These are phyloP conservation scores for Tethya wilhelma DNA, from an alignment of 37 sponge, comb jelly and placozoan genomes.

Conservation along the genomic window DNA sequence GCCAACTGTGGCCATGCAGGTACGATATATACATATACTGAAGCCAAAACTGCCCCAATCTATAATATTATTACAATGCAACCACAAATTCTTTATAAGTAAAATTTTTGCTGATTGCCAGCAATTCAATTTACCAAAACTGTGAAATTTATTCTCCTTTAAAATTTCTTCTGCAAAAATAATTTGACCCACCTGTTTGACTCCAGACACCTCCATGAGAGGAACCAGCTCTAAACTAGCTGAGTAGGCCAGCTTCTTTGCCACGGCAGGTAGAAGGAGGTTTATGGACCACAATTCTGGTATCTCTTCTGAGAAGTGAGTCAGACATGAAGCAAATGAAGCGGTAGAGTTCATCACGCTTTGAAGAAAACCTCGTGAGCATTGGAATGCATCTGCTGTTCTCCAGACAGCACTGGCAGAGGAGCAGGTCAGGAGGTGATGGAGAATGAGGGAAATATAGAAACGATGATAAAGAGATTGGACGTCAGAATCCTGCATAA, in stretches of 20 bases:
- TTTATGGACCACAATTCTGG: slow-evolving; percentile 85
- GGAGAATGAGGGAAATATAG: slow-evolving; percentile 78
- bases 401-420: slow-evolving; percentile 65
- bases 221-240: slow-evolving; percentile 71
- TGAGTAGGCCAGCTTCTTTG: slow-evolving; percentile 72
- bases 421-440: slow-evolving; percentile 49
- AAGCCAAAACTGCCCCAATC: too few relatives aligned
- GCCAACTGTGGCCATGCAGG: too few relatives aligned
- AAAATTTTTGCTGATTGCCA: too few relatives aligned
- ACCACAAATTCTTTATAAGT: too few relatives aligned
- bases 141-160: not conserved
- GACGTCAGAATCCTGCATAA: not conserved
- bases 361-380: slow-evolving; percentile 86
- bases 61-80: too few relatives aligned
- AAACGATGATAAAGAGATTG: slow-evolving; percentile 58
- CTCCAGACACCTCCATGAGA: slow-evolving; percentile 87
- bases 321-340: slow-evolving; percentile 70
- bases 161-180: not conserved
- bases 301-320: slow-evolving; percentile 76
- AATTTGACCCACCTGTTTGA: slow-evolving; percentile 73
- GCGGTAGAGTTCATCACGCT: slow-evolving; percentile 62
- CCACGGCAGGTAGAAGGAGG: slow-evolving; percentile 72
- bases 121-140: too few relatives aligned
- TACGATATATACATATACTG: too few relatives aligned
- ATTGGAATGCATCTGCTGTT: slow-evolving; percentile 76